Percentiles rank a stretch among this genome's conserved stretches.
Conservation (phyloP, 2,113 vertebrate species). For the Lates calcarifer region DNA sequence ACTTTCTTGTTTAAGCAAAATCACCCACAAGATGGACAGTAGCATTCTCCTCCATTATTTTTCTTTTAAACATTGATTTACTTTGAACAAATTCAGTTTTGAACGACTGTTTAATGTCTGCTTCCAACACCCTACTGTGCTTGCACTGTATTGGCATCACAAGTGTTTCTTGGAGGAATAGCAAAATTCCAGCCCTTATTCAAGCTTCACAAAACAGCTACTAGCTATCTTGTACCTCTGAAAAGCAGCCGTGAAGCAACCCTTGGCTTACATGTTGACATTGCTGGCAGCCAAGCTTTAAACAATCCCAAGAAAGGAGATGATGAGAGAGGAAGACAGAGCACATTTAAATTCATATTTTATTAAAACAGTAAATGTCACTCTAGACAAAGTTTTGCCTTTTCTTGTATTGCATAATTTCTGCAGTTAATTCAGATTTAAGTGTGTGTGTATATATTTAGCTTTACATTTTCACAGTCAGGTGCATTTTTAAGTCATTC, state of each 20-base stretch:
- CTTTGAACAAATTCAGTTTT: conserved; percentile 67
- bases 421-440: conserved; percentile 6
- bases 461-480: conserved; percentile 1
- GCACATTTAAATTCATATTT: neutral
- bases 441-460: neutral
- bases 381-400: neutral
- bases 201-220: conserved; percentile 48
- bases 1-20: conserved; percentile 21
- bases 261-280: conserved; percentile 34
- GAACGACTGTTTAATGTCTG: conserved; percentile 54
- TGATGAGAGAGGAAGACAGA: neutral
- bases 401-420: neutral
- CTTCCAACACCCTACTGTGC: conserved; percentile 55
- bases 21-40: conserved; percentile 16
- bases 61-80: conserved; percentile 13
- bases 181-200: conserved; percentile 44
- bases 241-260: conserved; percentile 50
- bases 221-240: conserved; percentile 37
- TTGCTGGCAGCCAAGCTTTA: conserved; percentile 31
- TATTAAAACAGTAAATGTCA: conserved; percentile 1
- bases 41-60: neutral
- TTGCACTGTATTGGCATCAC: conserved; percentile 20
- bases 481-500: neutral
- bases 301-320: conserved; percentile 11
- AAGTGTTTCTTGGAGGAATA: conserved; percentile 55